phyloP scores from a whole-genome alignment of 2,797 vertebrate genomes.

The Triplophysa bombifrons region DNA sequence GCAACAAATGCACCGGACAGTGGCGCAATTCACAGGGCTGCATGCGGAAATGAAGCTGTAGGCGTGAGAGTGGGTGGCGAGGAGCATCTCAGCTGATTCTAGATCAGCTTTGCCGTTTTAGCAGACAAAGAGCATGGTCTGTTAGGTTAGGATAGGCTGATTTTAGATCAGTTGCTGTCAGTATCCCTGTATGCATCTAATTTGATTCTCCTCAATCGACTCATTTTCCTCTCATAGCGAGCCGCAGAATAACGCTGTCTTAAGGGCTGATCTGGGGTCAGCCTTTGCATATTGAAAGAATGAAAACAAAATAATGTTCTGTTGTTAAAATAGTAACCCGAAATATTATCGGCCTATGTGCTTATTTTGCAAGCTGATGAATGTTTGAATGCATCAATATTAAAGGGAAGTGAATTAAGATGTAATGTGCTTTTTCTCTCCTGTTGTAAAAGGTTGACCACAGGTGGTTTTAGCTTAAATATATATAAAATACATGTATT shows the following conservation, averaged over 20 bases:
- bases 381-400: constrained; percentile 37
- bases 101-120: neutral
- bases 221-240: constrained; percentile 1
- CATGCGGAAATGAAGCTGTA: neutral
- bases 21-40: neutral
- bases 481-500: too few species aligned
- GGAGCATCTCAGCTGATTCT: neutral
- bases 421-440: neutral
- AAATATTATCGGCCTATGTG: constrained; percentile 20
- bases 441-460: too few species aligned
- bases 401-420: constrained; percentile 26
- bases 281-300: neutral
- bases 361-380: constrained; percentile 5
- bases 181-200: constrained; percentile 4
- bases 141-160: neutral
- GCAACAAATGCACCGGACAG: constrained; percentile 55
- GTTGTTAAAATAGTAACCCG: constrained; percentile 1
- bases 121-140: neutral
- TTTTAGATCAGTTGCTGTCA: constrained; percentile 4
- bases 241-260: neutral
- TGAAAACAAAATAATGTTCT: neutral
- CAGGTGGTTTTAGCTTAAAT: too few species aligned
- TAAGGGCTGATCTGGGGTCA: constrained; percentile 10
- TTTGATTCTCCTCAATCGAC: constrained; percentile 1
- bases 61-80: constrained; percentile 1